Conservation (phyloP, 2,113 vertebrate species). For the Pitta sordida region DNA sequence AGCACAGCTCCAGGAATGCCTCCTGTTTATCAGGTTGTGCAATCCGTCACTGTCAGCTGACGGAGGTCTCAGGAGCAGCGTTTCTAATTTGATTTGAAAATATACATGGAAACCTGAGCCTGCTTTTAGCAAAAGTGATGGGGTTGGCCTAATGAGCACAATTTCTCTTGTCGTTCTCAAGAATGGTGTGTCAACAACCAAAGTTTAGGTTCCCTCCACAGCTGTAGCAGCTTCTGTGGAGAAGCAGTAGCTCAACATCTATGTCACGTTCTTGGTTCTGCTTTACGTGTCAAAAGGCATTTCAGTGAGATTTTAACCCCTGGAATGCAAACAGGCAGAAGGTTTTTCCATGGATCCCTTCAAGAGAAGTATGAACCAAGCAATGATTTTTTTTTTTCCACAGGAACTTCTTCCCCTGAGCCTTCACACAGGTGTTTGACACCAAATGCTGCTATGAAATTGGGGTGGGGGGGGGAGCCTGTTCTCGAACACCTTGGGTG, state of each 20-base stretch:
- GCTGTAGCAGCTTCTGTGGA: slow-evolving; percentile 20
- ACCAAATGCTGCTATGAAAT: not conserved
- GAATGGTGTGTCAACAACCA: not conserved
- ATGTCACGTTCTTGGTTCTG: not conserved
- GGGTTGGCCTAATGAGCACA: slow-evolving; percentile 33
- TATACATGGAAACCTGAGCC: slow-evolving; percentile 47
- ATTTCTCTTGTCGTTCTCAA: not conserved
- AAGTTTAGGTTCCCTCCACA: not conserved
- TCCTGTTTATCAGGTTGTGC: slow-evolving; percentile 23
- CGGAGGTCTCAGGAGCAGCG: slow-evolving; percentile 27
- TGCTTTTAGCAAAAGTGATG: slow-evolving; percentile 53
- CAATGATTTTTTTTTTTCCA: not conserved
- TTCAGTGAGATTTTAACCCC: not conserved
- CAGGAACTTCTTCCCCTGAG: not conserved
- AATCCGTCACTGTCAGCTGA: slow-evolving; percentile 45
- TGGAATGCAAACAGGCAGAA: not conserved
- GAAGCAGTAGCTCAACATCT: not conserved
- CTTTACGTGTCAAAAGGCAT: not conserved
- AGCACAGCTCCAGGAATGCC: slow-evolving; percentile 18
- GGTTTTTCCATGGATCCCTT: not conserved
- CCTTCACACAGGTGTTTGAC: not conserved
- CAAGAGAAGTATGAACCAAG: not conserved
- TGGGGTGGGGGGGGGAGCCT: no score
- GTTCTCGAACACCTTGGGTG: not conserved
- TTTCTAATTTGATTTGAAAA: slow-evolving; percentile 59